Percentiles rank a stretch among this genome's conserved stretches.
Evolutionary conservation across 1,140 invertebrate species (phyloP).

Genomic region (Bombyx mori): DNA sequence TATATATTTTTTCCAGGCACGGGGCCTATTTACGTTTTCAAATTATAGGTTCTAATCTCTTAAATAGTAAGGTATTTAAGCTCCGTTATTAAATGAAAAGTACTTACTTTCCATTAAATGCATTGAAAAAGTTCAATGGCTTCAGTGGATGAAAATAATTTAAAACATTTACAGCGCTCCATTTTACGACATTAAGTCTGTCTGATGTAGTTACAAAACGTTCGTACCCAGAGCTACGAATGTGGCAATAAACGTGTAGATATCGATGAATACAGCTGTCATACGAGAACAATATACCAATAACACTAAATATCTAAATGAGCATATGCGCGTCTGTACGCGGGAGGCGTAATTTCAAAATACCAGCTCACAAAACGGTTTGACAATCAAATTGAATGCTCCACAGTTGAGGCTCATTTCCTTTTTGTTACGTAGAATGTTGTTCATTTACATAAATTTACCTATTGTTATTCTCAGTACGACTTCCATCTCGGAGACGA

Average conservation of each 20-base stretch:
- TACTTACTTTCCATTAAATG: no score
- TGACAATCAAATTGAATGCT: slow-evolving; percentile 31
- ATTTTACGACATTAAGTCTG: no score
- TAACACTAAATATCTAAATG: slow-evolving; percentile 11
- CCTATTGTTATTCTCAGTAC: slow-evolving; percentile 59
- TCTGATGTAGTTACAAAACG: no score
- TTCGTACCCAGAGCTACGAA: no score
- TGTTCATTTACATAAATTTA: slow-evolving; percentile 67
- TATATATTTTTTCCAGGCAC: neutral
- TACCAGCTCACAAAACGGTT: slow-evolving; percentile 23
- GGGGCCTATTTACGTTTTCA: neutral
- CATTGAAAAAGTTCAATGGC: no score
- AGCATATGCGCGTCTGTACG: slow-evolving; percentile 7
- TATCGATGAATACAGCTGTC: slow-evolving; percentile 4
- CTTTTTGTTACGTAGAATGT: slow-evolving; percentile 56
- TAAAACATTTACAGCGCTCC: no score
- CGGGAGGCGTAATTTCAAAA: slow-evolving; percentile 32
- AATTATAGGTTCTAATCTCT: no score
- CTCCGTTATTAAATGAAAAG: no score
- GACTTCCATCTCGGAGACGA: slow-evolving; percentile 39
- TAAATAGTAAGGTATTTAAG: no score
- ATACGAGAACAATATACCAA: slow-evolving; percentile 12
- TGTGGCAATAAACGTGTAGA: no score
- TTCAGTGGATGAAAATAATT: no score
- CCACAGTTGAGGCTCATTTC: slow-evolving; percentile 42